A percentile compares a stretch with the other conserved stretches of the same genome.
Evolutionary conservation across 23 tunicate species (phyloP).

Genomic region (Phallusia fumigata): DNA sequence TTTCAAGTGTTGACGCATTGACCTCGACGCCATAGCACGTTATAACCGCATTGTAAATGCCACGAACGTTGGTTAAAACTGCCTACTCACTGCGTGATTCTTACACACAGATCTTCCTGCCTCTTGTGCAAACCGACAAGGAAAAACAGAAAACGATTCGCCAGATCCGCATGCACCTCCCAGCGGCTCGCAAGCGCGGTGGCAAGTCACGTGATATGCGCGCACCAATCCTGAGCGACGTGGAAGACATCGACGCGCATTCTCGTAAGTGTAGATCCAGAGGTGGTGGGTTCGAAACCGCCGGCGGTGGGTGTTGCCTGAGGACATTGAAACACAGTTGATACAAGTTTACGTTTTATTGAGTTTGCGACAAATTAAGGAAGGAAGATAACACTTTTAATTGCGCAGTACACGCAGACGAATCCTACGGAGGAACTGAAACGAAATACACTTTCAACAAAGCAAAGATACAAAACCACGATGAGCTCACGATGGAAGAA

Average conservation of each 20-base stretch:
- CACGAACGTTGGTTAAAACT: neutral
- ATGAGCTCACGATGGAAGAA: slow-evolving; percentile 19
- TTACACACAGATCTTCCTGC: slow-evolving; percentile 16
- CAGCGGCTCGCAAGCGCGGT: slow-evolving; percentile 17
- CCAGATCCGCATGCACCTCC: slow-evolving; percentile 28
- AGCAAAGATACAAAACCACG: slow-evolving; percentile 12
- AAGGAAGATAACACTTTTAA: neutral
- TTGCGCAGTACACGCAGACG: slow-evolving; percentile 12
- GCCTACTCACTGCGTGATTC: neutral
- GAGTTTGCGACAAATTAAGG: neutral
- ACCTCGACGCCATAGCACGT: no score
- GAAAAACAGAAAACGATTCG: slow-evolving; percentile 22
- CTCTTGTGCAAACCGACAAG: slow-evolving; percentile 34
- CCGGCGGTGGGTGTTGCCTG: no score
- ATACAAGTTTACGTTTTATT: neutral
- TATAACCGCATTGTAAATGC: no score
- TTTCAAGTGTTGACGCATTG: no score
- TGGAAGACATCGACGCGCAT: slow-evolving; percentile 53
- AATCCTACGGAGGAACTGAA: slow-evolving; percentile 24
- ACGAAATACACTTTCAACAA: slow-evolving; percentile 45
- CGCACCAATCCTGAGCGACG: slow-evolving; percentile 80
- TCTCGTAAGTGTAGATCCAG: slow-evolving; percentile 23
- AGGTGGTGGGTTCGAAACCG: neutral
- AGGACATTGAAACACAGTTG: no score
- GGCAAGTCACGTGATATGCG: slow-evolving; percentile 32